phyloP scores from a whole-genome alignment of 2,888 invertebrate species.

The Neoaliturus tenellus region DNA sequence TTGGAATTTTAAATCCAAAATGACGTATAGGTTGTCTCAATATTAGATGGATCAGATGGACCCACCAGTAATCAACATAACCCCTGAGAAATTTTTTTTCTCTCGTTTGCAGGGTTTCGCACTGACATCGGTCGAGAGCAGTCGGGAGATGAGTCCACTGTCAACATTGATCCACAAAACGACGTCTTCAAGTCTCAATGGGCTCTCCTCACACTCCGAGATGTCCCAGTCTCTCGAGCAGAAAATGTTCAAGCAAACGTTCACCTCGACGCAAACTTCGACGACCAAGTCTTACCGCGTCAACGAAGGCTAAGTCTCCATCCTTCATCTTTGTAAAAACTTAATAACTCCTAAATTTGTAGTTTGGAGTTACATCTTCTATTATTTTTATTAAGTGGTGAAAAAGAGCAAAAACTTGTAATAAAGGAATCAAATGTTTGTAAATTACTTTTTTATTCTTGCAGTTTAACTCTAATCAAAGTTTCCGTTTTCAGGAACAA shows the following conservation, averaged over 20 bases:
- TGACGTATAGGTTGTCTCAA: too few relatives aligned
- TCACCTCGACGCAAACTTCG: slow-evolving; percentile 50
- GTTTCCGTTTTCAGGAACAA: too few relatives aligned
- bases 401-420: too few relatives aligned
- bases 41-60: too few relatives aligned
- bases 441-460: too few relatives aligned
- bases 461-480: too few relatives aligned
- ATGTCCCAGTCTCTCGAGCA: slow-evolving; percentile 52
- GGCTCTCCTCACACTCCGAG: slow-evolving; percentile 6
- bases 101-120: not conserved
- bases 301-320: slow-evolving; percentile 39
- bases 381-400: too few relatives aligned
- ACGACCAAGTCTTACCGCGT: slow-evolving; percentile 55
- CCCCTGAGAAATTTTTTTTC: too few relatives aligned
- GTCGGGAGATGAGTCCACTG: slow-evolving; percentile 18
- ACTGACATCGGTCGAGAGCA: slow-evolving; percentile 17
- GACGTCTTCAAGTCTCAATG: slow-evolving; percentile 30
- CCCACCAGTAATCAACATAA: too few relatives aligned
- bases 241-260: slow-evolving; percentile 56
- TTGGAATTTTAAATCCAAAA: too few relatives aligned
- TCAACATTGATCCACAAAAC: slow-evolving; percentile 27
- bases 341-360: not conserved
- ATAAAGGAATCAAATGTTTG: too few relatives aligned
- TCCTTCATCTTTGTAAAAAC: not conserved
- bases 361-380: not conserved